Conservation (phyloP, 2,113 vertebrate species). For the Myotis brandtii region DNA sequence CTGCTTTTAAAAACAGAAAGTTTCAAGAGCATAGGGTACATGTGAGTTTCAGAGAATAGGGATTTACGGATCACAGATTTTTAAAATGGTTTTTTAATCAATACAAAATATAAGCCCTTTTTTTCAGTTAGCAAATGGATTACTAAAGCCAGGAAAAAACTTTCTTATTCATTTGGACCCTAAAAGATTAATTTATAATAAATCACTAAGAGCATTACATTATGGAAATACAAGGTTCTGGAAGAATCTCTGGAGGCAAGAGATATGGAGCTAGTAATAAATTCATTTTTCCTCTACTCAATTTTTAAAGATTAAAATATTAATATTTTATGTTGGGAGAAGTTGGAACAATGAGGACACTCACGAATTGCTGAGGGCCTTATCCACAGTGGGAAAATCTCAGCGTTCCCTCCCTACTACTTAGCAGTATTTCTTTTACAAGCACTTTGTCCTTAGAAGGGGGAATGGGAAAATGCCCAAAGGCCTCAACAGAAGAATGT, state of each 20-base stretch:
- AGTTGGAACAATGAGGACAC: neutral
- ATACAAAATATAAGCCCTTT: neutral
- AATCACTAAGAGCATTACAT: constrained; percentile 19
- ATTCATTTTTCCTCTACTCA: constrained; percentile 39
- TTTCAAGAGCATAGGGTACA: neutral
- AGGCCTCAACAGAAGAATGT: neutral
- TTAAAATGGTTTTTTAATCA: constrained; percentile 36
- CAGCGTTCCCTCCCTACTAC: neutral
- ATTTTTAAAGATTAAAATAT: constrained; percentile 63
- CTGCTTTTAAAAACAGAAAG: constrained; percentile 38
- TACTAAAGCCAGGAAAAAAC: neutral
- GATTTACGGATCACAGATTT: neutral
- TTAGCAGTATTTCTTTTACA: neutral
- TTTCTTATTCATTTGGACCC: constrained; percentile 13
- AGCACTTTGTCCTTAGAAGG: neutral
- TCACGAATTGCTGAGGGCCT: neutral
- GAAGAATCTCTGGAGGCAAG: constrained; percentile 24
- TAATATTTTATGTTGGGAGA: constrained; percentile 54
- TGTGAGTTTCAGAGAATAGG: neutral
- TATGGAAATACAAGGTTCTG: neutral
- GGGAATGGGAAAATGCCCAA: neutral
- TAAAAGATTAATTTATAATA: constrained; percentile 52
- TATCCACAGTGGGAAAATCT: neutral
- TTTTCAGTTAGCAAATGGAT: neutral
- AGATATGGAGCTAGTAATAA: constrained; percentile 26